phyloP scores from a whole-genome alignment of 2,888 invertebrate species.

The Callosobruchus maculatus region DNA sequence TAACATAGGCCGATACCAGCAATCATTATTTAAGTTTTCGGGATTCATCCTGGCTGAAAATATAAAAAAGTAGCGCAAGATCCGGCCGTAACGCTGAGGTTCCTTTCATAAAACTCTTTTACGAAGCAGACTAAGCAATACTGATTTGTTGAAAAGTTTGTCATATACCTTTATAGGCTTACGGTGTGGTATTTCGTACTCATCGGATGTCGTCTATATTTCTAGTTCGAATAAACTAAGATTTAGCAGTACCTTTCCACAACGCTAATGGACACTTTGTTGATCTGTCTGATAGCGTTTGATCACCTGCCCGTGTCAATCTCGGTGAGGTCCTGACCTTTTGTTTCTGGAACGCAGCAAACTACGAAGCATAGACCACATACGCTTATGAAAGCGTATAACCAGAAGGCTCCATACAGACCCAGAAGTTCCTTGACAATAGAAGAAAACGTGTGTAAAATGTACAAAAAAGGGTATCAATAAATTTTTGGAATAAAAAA shows the following conservation, averaged over 20 bases:
- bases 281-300: constrained; percentile 28
- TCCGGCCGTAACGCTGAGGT: too few relatives aligned
- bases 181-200: neutral
- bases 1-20: too few relatives aligned
- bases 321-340: constrained; percentile 84
- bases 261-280: constrained; percentile 37
- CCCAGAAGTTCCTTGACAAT: constrained; percentile 60
- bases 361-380: constrained; percentile 81
- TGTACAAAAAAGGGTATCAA: too few relatives aligned
- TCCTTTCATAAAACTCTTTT: too few relatives aligned
- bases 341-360: constrained; percentile 86
- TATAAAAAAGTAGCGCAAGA: too few relatives aligned
- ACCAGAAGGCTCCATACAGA: constrained; percentile 82
- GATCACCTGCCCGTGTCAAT: constrained; percentile 63
- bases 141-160: too few relatives aligned
- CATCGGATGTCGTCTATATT: neutral
- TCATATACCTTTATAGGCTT: too few relatives aligned
- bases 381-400: constrained; percentile 80
- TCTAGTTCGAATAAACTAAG: neutral
- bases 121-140: too few relatives aligned
- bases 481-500: too few relatives aligned
- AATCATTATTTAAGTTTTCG: too few relatives aligned
- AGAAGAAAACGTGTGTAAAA: too few relatives aligned
- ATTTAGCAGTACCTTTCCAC: constrained; percentile 38
- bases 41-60: too few relatives aligned